These are phyloP conservation scores for Amblyjoppa fuscipennis DNA, from an alignment of 2,888 invertebrate species.

Conservation along the genomic window DNA sequence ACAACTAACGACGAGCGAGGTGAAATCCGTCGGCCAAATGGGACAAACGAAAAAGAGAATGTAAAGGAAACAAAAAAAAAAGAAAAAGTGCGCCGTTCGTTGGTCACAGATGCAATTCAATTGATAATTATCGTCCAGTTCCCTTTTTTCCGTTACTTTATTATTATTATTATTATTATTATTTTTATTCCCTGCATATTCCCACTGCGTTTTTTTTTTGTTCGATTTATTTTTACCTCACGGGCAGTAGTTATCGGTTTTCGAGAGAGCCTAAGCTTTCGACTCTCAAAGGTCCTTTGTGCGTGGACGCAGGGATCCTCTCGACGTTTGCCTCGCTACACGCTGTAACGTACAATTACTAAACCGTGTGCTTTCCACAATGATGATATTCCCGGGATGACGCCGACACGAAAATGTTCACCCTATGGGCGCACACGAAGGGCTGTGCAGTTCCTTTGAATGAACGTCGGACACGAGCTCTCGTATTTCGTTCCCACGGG, in stretches of 20 bases:
- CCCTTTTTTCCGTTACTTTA: conserved; percentile 11
- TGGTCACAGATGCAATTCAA: conserved; percentile 30
- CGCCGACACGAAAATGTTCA: conserved; percentile 1
- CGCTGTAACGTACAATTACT: conserved; percentile 16
- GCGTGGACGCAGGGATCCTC: neutral
- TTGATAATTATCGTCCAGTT: conserved; percentile 30
- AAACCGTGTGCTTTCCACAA: conserved; percentile 1
- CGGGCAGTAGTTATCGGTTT: conserved; percentile 34
- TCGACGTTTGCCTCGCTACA: neutral
- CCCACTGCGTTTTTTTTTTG: conserved; percentile 29
- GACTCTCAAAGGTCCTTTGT: conserved; percentile 48
- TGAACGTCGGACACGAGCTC: neutral
- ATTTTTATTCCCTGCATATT: conserved; percentile 18
- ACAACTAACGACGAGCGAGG: neutral
- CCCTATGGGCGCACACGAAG: neutral
- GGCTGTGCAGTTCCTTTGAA: neutral
- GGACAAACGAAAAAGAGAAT: neutral
- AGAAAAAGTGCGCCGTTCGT: neutral
- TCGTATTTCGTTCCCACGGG: conserved; percentile 13
- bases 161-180: neutral
- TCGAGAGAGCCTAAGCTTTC: conserved; percentile 10
- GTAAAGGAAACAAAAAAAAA: neutral
- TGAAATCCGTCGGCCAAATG: neutral
- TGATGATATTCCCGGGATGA: neutral
- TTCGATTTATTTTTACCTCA: conserved; percentile 36